phyloP scores from a whole-genome alignment of 2,113 vertebrate species.

The Isurus oxyrinchus region DNA sequence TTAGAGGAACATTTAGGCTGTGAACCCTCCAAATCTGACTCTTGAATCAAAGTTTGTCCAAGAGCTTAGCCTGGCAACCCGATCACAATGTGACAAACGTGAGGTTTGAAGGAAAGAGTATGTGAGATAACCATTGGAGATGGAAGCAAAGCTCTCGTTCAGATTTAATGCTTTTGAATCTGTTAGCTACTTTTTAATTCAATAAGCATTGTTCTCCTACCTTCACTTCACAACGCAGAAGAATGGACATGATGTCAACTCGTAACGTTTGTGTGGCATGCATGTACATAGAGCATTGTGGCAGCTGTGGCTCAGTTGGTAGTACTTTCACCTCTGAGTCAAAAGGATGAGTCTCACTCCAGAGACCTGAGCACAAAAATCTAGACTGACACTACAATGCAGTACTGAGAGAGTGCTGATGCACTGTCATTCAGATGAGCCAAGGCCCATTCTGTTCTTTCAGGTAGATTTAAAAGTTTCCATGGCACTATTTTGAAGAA shows the following conservation, averaged over 20 bases:
- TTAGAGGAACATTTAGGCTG: background rate
- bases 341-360: background rate
- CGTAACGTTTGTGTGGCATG: background rate
- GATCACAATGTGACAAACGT: background rate
- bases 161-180: background rate
- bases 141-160: background rate
- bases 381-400: background rate
- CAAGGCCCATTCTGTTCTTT: background rate
- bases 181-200: background rate
- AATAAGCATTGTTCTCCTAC: background rate
- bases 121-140: background rate
- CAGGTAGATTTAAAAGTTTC: background rate
- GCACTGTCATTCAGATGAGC: background rate
- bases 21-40: background rate
- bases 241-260: background rate
- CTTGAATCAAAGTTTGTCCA: background rate
- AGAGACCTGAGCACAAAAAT: background rate
- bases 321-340: background rate
- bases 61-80: background rate
- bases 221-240: background rate
- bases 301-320: too few relatives aligned
- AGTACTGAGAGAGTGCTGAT: background rate
- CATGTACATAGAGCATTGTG: background rate
- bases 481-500: background rate
- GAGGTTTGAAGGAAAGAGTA: background rate